These are phyloP conservation scores for human (Homo sapiens) DNA, from an alignment of 2,113 vertebrate genomes.

Conservation along the genomic window DNA sequence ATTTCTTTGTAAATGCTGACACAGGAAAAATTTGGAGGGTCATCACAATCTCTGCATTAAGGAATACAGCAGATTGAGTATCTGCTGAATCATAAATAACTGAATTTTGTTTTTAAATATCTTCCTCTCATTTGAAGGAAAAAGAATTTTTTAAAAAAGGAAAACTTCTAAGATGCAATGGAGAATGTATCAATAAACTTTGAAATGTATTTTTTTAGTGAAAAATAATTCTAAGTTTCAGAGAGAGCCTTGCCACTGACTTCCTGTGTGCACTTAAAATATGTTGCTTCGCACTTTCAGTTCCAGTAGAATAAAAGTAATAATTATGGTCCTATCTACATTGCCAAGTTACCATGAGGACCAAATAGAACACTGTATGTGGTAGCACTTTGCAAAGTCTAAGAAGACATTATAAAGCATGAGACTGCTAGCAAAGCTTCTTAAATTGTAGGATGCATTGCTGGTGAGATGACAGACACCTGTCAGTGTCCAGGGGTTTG, in stretches of 20 bases:
- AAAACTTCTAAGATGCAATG: neutral
- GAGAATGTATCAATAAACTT: neutral
- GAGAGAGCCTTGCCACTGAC: neutral
- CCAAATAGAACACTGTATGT: neutral
- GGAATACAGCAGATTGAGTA: neutral
- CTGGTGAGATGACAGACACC: neutral
- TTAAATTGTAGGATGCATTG: neutral
- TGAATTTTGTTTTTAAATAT: neutral
- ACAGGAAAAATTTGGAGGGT: neutral
- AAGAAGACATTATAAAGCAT: neutral
- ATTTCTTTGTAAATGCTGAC: neutral
- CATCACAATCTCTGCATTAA: neutral
- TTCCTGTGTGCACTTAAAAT: neutral
- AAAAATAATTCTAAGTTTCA: neutral
- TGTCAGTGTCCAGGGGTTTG: neutral
- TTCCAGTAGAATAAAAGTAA: neutral
- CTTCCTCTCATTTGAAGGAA: neutral
- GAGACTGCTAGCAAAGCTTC: neutral
- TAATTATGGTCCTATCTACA: neutral
- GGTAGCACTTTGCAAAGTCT: neutral
- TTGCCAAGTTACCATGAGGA: neutral
- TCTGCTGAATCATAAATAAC: neutral
- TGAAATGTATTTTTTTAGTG: neutral
- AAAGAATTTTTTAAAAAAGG: neutral
- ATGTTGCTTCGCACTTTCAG: neutral